Evolutionary conservation across 2,113 vertebrate species (phyloP).

Genomic region (Chamaetylas fuelleborni): DNA sequence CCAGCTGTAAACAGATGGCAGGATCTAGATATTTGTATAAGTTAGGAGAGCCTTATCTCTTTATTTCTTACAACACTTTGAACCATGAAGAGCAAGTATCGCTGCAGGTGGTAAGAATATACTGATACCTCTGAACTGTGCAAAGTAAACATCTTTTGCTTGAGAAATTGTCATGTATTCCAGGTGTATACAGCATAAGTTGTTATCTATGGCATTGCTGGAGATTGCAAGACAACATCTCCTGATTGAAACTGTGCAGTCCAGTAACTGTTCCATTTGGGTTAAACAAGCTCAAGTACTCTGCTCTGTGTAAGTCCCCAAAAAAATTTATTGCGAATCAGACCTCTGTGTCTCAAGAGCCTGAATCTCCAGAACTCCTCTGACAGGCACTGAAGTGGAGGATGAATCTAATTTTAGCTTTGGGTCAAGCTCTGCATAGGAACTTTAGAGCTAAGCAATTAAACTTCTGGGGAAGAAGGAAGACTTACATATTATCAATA

Average conservation of each 20-base stretch:
- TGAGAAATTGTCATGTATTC: background rate
- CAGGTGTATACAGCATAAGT: background rate
- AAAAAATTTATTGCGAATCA: background rate
- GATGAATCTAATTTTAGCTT: background rate
- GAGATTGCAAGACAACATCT: background rate
- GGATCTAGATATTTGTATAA: background rate
- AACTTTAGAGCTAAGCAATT: background rate
- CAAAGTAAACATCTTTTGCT: background rate
- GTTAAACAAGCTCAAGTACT: background rate
- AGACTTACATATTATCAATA: background rate
- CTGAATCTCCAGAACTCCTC: background rate
- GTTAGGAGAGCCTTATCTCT: background rate
- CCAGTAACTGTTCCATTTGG: background rate
- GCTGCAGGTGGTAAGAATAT: background rate
- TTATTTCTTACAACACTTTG: background rate
- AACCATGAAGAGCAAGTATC: background rate
- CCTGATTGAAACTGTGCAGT: background rate
- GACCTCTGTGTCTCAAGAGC: background rate
- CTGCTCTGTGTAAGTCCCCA: background rate
- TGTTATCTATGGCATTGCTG: background rate
- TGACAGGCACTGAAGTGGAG: background rate
- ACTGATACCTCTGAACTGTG: background rate
- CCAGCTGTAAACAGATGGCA: background rate
- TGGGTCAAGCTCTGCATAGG: background rate
- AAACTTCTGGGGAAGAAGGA: background rate